phyloP scores from a whole-genome alignment of 2,888 invertebrate species.

The Drosophila ustulata region DNA sequence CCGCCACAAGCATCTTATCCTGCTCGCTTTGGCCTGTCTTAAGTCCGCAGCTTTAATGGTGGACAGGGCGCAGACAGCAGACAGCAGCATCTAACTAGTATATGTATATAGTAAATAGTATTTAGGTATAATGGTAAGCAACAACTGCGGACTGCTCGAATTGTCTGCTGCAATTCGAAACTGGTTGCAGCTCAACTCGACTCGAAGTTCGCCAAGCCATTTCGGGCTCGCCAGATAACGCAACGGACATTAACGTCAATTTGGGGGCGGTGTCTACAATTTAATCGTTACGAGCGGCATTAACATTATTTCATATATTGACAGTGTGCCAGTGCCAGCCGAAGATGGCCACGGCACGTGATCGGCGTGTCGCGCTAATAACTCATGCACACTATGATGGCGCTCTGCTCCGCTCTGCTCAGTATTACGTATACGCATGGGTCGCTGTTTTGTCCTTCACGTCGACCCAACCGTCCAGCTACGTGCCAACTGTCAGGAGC shows the following conservation, averaged over 20 bases:
- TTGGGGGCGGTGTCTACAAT: background rate
- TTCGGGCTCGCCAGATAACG: background rate
- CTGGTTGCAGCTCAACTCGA: background rate
- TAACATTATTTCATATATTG: slow-evolving; percentile 1
- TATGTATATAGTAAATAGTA: too few species aligned
- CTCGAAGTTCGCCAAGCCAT: background rate
- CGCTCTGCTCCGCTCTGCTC: background rate
- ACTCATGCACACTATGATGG: background rate
- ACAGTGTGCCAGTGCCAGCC: background rate
- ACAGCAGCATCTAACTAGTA: too few species aligned
- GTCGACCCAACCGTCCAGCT: slow-evolving; percentile 1
- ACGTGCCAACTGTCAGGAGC: background rate
- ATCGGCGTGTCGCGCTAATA: slow-evolving; percentile 1
- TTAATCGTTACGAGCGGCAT: slow-evolving; percentile 1
- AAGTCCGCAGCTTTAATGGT: background rate
- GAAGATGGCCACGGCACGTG: background rate
- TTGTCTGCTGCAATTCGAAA: background rate
- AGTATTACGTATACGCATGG: background rate
- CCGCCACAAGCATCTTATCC: background rate
- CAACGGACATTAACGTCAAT: background rate
- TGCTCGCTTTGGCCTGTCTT: background rate
- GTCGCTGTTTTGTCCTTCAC: background rate
- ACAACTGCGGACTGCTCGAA: background rate
- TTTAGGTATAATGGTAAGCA: background rate
- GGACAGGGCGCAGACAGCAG: background rate